phyloP scores from a whole-genome alignment of 2,113 vertebrate species.

The Burhinus oedicnemus region DNA sequence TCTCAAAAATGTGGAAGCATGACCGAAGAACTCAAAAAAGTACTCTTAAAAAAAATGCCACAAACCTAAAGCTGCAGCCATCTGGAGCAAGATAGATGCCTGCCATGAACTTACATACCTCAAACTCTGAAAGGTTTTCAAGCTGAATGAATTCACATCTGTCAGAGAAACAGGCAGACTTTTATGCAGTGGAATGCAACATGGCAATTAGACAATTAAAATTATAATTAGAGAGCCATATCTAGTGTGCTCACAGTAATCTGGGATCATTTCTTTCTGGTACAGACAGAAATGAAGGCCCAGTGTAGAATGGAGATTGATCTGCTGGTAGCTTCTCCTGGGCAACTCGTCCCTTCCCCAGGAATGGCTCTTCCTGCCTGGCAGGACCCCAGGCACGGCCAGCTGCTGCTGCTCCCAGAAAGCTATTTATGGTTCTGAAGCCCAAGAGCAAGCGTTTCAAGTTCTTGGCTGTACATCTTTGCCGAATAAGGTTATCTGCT shows the following conservation, averaged over 20 bases:
- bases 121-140: conserved; percentile 7
- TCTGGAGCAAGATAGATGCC: not conserved
- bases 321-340: not conserved
- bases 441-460: not conserved
- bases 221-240: not conserved
- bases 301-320: not conserved
- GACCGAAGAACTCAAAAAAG: not conserved
- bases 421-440: not conserved
- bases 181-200: not conserved
- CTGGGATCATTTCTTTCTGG: not conserved
- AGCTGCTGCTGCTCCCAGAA: not conserved
- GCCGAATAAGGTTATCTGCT: not conserved
- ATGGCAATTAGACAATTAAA: not conserved
- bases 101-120: conserved; percentile 1
- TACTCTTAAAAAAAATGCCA: not conserved
- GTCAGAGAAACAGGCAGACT: not conserved
- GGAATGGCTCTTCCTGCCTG: not conserved
- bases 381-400: not conserved
- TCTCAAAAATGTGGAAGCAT: not conserved
- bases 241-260: not conserved
- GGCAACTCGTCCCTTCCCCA: not conserved
- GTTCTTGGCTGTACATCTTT: not conserved
- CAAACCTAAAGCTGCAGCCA: not conserved
- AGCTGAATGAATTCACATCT: conserved; percentile 1
- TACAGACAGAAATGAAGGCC: not conserved